phyloP scores from a whole-genome alignment of 2,797 vertebrate species.

The Macrochelys suwanniensis region DNA sequence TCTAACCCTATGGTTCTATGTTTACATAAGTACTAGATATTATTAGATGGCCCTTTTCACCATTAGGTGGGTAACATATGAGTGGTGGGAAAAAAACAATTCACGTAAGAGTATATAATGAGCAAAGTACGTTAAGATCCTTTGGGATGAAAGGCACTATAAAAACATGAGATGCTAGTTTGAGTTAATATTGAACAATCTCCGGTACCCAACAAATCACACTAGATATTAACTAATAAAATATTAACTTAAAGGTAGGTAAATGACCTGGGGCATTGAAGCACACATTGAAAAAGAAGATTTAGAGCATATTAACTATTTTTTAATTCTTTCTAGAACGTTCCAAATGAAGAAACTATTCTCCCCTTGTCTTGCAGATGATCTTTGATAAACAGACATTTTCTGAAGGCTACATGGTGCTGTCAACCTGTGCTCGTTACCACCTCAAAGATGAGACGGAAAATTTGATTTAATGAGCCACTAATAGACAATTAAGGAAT shows the following conservation, averaged over 20 bases:
- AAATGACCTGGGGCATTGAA: background rate
- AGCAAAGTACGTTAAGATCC: background rate
- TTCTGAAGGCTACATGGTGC: background rate
- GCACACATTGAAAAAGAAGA: background rate
- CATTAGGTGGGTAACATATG: background rate
- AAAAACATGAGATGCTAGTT: background rate
- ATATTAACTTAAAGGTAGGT: background rate
- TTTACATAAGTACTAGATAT: background rate
- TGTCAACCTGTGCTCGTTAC: background rate
- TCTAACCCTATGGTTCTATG: background rate
- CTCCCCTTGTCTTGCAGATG: background rate
- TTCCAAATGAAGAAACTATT: background rate
- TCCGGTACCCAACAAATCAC: background rate
- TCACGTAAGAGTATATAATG: background rate
- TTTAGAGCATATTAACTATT: background rate
- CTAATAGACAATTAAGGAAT: slow-evolving; percentile 17
- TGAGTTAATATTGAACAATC: background rate
- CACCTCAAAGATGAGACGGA: background rate
- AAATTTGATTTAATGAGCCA: slow-evolving; percentile 29
- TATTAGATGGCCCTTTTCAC: background rate
- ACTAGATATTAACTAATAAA: background rate
- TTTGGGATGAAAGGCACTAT: background rate
- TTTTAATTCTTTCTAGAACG: background rate
- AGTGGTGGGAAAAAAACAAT: background rate
- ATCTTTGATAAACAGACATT: background rate